Conservation (phyloP, 2,797 vertebrate genomes). For the Avahi laniger region DNA sequence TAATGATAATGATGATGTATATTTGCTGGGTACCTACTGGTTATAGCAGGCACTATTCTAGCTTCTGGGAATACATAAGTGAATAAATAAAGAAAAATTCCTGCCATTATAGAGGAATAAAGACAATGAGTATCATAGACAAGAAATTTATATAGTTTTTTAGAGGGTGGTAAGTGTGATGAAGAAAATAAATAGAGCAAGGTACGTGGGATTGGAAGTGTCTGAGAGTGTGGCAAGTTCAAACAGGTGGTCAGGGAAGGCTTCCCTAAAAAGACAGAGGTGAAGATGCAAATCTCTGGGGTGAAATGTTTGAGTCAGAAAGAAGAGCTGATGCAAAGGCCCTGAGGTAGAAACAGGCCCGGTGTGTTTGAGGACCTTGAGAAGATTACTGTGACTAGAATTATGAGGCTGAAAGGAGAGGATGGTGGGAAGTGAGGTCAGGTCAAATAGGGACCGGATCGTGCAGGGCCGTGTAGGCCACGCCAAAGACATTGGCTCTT, state of each 20-base stretch:
- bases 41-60: not conserved
- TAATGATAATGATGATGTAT: not conserved
- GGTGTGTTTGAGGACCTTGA: not conserved
- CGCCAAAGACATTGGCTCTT: fast-evolving
- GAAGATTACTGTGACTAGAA: not conserved
- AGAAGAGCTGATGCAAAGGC: not conserved
- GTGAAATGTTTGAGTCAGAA: not conserved
- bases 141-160: not conserved
- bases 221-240: not conserved
- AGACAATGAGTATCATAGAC: not conserved
- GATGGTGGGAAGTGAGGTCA: not conserved
- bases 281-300: not conserved
- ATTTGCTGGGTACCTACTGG: not conserved
- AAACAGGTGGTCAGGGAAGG: not conserved
- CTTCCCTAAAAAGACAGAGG: not conserved
- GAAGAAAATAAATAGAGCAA: not conserved
- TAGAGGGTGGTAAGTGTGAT: not conserved
- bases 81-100: not conserved
- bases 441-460: not conserved
- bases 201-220: not conserved
- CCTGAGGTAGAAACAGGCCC: not conserved
- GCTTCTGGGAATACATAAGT: not conserved
- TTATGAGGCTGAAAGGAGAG: not conserved
- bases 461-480: not conserved
- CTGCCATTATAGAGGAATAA: not conserved